phyloP scores from a whole-genome alignment of 2,797 vertebrate genomes.

The Malurus leucopterus region DNA sequence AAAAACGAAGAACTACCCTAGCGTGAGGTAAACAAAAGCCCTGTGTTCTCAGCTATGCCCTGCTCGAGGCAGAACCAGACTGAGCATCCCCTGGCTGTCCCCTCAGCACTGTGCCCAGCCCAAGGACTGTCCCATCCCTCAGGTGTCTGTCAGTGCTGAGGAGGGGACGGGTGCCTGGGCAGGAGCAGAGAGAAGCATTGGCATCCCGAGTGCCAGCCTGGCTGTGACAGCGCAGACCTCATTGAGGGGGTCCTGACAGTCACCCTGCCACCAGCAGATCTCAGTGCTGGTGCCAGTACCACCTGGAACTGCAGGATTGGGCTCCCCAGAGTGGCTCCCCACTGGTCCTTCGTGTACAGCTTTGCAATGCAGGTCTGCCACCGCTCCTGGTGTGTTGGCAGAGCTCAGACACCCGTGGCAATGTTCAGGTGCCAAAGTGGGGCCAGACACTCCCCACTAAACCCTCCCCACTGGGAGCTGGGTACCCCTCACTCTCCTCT shows the following conservation, averaged over 20 bases:
- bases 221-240: accelerated
- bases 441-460: accelerated
- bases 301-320: not conserved
- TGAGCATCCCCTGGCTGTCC: not conserved
- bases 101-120: not conserved
- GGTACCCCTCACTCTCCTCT: accelerated
- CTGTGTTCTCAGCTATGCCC: not conserved
- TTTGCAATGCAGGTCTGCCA: not conserved
- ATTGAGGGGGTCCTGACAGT: not conserved
- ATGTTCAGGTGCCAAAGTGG: not conserved
- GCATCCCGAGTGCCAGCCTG: not conserved
- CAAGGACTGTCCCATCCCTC: not conserved
- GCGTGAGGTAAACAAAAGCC: slow-evolving; percentile 36
- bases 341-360: not conserved
- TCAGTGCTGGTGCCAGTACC: accelerated
- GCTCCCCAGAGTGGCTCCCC: not conserved
- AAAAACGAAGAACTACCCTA: not conserved
- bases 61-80: accelerated
- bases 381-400: accelerated
- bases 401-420: accelerated
- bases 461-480: too few species aligned
- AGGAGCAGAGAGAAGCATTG: not conserved
- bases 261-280: accelerated
- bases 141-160: not conserved
- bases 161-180: accelerated